Percentiles rank a stretch among this genome's conserved stretches.
phyloP scores from a whole-genome alignment of 1,140 invertebrate species.

The Drosophila insularis region DNA sequence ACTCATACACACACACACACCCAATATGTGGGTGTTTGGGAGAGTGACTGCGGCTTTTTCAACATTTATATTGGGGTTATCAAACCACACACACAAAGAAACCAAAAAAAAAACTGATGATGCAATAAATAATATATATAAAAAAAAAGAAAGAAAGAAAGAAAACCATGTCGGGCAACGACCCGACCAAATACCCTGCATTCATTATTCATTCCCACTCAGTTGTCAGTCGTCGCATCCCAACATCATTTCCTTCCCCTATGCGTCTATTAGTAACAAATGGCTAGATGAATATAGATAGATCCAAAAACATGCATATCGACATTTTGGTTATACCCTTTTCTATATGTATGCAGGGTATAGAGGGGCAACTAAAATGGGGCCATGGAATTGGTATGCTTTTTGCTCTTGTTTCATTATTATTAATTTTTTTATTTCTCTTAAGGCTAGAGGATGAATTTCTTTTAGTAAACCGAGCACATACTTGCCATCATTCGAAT shows the following conservation, averaged over 20 bases:
- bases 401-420: slow-evolving; percentile 8
- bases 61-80: slow-evolving; percentile 72
- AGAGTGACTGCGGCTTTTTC: slow-evolving; percentile 65
- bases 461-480: slow-evolving; percentile 51
- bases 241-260: too few relatives aligned
- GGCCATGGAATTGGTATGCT: slow-evolving; percentile 25
- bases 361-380: slow-evolving; percentile 8
- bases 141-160: slow-evolving; percentile 6
- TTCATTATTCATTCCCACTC: not conserved
- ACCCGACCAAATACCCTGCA: not conserved
- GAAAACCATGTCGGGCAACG: not conserved
- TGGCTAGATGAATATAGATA: too few relatives aligned
- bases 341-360: not conserved
- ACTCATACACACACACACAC: not conserved
- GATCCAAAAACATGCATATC: not conserved
- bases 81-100: slow-evolving; percentile 33
- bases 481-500: slow-evolving; percentile 33
- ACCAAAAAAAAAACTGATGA: slow-evolving; percentile 35
- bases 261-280: too few relatives aligned
- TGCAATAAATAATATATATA: slow-evolving; percentile 22
- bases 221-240: too few relatives aligned
- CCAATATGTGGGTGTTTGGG: slow-evolving; percentile 28
- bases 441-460: not conserved
- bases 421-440: slow-evolving; percentile 12
- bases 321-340: not conserved